Evolutionary conservation across 2,113 vertebrate species (phyloP), one percentile per base, ranked within the genome.

Genomic region (Murina feae): DNA sequence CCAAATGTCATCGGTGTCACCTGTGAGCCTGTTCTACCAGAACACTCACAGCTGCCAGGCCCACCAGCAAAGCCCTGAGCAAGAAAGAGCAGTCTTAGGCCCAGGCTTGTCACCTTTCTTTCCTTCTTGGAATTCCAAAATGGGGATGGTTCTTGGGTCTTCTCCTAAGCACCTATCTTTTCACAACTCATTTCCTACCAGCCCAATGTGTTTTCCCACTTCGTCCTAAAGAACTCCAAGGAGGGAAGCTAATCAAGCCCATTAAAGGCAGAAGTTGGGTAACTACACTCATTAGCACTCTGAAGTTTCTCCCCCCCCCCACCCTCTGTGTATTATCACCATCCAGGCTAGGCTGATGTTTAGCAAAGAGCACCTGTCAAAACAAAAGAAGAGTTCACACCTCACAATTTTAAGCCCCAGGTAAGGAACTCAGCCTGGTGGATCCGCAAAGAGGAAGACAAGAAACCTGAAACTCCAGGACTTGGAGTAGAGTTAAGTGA

Each of bases 341-440:
- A 81, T 65, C 93, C 94, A 32, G 86, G 95, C 94, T 84, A 76
- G 97, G 96, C 97, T 96, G 96, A 95, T 71, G 95, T 97, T 98
- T 97, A 97, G 97, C 97, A 98, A 98, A 98, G 98, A 98, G 98
- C 98, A 98, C 98, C 98, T 99, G 98, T 98, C 98, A 99, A 98
- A 98, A 99, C 98, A 99, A 98, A 98, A 98, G 97, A 97, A 96
- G 98, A 97, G 94, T 97, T 98, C 98, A 97, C 94, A 98, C 98
- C 97, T 98, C 97, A 94, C 96, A 97, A 95, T 98, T 98, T 98
- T 98, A 98, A 98, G 98, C 98, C 98, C 90, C 98, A 98, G 98
- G 98, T 98, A 98, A 98, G 98, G 98, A 98, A 98, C 96, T 98
- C 96, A 44, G 98, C 98, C 96, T 98, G 89, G 92, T 97, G 95